phyloP scores from a whole-genome alignment of 2,113 vertebrate species.

The Vicugna pacos region DNA sequence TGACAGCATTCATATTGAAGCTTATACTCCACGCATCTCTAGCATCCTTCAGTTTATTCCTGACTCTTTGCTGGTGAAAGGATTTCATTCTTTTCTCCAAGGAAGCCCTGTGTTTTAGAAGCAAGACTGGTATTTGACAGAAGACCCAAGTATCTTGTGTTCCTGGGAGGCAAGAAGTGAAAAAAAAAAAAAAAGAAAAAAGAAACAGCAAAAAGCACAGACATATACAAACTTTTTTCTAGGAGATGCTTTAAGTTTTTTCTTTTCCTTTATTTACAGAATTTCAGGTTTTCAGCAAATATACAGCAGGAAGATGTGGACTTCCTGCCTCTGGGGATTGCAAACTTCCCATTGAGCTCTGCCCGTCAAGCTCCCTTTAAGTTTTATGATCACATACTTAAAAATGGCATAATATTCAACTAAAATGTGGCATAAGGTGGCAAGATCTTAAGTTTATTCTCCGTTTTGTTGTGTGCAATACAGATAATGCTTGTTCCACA shows the following conservation, averaged over 20 bases:
- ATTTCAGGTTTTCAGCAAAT: neutral
- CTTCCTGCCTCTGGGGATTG: neutral
- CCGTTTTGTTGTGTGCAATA: neutral
- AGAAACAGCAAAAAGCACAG: neutral
- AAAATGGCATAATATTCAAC: neutral
- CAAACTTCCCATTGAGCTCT: neutral
- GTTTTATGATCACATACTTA: neutral
- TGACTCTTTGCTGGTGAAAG: neutral
- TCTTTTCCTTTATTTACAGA: neutral
- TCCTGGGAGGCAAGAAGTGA: constrained; percentile 16
- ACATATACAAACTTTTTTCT: neutral
- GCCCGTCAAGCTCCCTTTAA: neutral
- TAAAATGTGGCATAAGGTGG: neutral
- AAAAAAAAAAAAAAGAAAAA: neutral
- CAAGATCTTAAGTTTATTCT: neutral
- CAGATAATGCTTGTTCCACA: neutral
- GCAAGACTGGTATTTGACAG: constrained; percentile 56
- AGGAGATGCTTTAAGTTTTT: neutral
- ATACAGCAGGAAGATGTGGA: neutral
- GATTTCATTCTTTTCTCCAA: constrained; percentile 15
- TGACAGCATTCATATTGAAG: constrained; percentile 56
- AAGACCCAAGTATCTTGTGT: neutral
- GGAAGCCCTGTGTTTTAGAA: constrained; percentile 1
- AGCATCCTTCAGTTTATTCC: constrained; percentile 41
- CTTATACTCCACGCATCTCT: neutral